Evolutionary conservation across 1,140 invertebrate species (phyloP).

Genomic region (Conopomorpha cramerella): DNA sequence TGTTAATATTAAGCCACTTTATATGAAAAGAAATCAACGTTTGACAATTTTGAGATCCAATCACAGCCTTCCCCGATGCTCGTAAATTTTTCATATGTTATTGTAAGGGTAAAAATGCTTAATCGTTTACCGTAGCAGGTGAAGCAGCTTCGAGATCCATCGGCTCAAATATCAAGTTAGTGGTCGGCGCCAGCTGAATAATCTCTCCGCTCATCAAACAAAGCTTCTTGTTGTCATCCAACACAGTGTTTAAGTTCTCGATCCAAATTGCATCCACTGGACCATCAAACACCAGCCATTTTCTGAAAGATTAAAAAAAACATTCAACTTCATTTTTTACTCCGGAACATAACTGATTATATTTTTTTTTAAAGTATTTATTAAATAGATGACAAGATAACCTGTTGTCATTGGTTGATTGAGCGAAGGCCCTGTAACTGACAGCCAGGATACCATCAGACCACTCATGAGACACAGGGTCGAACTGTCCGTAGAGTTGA

Average conservation of each 20-base stretch:
- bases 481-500: conserved; percentile 94
- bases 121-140: conserved; percentile 71
- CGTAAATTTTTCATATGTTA: conserved; percentile 1
- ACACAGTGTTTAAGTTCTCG: conserved; percentile 96
- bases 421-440: conserved; percentile 87
- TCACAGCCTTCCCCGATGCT: no score
- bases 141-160: conserved; percentile 95
- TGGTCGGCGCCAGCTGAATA: conserved; percentile 86
- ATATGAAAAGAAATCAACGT: not conserved
- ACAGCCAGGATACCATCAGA: conserved; percentile 93
- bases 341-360: not conserved
- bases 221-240: conserved; percentile 95
- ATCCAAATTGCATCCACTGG: conserved; percentile 97
- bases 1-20: no score
- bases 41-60: not conserved
- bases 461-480: conserved; percentile 92
- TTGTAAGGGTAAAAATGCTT: conserved; percentile 7
- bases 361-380: not conserved
- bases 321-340: no score
- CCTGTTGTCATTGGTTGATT: conserved; percentile 75
- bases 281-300: conserved; percentile 96
- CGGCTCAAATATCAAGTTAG: conserved; percentile 93
- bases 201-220: conserved; percentile 94
- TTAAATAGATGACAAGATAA: no score
- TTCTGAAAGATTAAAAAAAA: conserved; percentile 62